Evolutionary conservation across 2,888 invertebrate species (phyloP).

Genomic region (Heliconius charithonia): DNA sequence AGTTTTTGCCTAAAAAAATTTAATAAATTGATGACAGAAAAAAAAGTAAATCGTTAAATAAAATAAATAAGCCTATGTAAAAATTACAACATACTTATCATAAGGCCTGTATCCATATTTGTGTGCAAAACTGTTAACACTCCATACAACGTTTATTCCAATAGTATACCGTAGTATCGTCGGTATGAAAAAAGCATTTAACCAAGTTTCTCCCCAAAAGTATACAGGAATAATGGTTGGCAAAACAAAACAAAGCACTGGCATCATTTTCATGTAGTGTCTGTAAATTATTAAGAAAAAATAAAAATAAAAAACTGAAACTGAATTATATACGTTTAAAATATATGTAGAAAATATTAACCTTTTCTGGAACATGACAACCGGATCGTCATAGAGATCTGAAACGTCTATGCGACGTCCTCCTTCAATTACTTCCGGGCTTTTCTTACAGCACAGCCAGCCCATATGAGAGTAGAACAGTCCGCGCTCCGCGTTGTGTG

Average conservation of each 20-base stretch:
- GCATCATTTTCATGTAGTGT: slow-evolving; percentile 90
- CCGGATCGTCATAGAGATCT: slow-evolving; percentile 92
- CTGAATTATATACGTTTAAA: background rate
- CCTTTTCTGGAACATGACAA: slow-evolving; percentile 94
- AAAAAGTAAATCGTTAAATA: too few relatives aligned
- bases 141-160: slow-evolving; percentile 94
- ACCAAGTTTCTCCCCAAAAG: slow-evolving; percentile 89
- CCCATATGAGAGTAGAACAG: slow-evolving; percentile 98
- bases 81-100: slow-evolving; percentile 85
- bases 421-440: slow-evolving; percentile 91
- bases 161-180: slow-evolving; percentile 90
- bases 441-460: slow-evolving; percentile 94
- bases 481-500: slow-evolving; percentile 93
- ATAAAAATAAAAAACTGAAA: background rate
- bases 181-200: slow-evolving; percentile 89
- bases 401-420: slow-evolving; percentile 92
- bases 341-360: slow-evolving; percentile 57
- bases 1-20: too few relatives aligned
- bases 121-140: slow-evolving; percentile 96
- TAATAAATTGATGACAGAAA: too few relatives aligned
- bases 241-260: slow-evolving; percentile 90
- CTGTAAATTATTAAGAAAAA: slow-evolving; percentile 58
- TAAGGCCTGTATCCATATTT: slow-evolving; percentile 95
- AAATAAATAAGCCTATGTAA: background rate
- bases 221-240: slow-evolving; percentile 92